Evolutionary conservation across 2,888 invertebrate genomes (phyloP).

Genomic region (Clitarchus hookeri): DNA sequence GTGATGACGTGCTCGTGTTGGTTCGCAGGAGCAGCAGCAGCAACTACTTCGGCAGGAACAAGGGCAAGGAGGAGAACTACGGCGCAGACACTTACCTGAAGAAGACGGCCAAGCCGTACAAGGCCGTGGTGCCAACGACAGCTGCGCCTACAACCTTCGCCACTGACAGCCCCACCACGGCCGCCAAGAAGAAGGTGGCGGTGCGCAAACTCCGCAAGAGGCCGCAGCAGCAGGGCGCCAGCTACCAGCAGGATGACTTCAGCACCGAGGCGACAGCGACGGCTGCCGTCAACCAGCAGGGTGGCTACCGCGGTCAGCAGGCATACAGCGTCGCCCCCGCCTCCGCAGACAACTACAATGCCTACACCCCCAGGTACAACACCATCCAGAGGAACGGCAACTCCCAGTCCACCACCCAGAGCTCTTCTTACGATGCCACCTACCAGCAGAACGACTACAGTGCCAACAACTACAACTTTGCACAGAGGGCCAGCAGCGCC

Average conservation of each 20-base stretch:
- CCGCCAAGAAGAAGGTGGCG: slow-evolving; percentile 42
- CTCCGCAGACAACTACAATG: not conserved
- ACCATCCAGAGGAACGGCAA: slow-evolving; percentile 32
- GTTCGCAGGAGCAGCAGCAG: slow-evolving; percentile 71
- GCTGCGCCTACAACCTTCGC: slow-evolving; percentile 45
- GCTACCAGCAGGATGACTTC: slow-evolving; percentile 34
- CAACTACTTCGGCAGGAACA: slow-evolving; percentile 72
- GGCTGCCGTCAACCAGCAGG: slow-evolving; percentile 36
- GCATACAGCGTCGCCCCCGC: slow-evolving; percentile 51
- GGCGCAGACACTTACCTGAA: slow-evolving; percentile 53
- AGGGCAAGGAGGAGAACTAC: slow-evolving; percentile 62
- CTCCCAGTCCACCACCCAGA: slow-evolving; percentile 27
- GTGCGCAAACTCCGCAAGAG: slow-evolving; percentile 51
- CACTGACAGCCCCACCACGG: slow-evolving; percentile 29
- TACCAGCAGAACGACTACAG: slow-evolving; percentile 33
- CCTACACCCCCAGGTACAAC: slow-evolving; percentile 39
- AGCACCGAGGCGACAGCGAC: slow-evolving; percentile 33
- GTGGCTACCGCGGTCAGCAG: slow-evolving; percentile 52
- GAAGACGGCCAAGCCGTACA: slow-evolving; percentile 51
- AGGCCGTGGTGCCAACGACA: slow-evolving; percentile 50
- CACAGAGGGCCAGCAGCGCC: slow-evolving; percentile 25
- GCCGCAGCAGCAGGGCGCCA: slow-evolving; percentile 47
- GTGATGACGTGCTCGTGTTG: not conserved
- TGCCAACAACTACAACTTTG: slow-evolving; percentile 28
- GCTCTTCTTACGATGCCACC: not conserved